These are phyloP conservation scores for Drosophila kohkoa DNA, from an alignment of 1,140 invertebrate genomes.

Conservation along the genomic window DNA sequence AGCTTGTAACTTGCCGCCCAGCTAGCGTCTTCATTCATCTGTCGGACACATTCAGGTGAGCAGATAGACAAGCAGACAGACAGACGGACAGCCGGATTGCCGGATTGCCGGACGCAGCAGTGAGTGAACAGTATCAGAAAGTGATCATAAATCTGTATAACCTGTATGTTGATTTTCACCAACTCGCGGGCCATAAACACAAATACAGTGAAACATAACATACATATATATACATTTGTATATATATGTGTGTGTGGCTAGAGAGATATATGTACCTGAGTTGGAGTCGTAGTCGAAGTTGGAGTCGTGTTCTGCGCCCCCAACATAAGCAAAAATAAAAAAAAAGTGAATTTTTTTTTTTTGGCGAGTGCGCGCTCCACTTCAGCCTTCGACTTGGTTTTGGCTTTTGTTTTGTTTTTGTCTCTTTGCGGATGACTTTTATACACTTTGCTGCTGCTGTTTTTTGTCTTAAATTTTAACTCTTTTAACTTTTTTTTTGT, in stretches of 20 bases:
- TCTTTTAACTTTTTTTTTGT: slow-evolving; percentile 27
- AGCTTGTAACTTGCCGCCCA: background rate
- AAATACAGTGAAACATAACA: background rate
- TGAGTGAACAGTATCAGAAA: slow-evolving; percentile 63
- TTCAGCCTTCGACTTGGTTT: slow-evolving; percentile 46
- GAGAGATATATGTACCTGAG: slow-evolving; percentile 16
- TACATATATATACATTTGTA: background rate
- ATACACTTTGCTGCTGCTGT: slow-evolving; percentile 33
- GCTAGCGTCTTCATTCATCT: background rate
- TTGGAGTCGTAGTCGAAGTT: slow-evolving; percentile 9
- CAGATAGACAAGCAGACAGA: background rate
- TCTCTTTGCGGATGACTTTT: slow-evolving; percentile 33
- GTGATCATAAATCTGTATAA: slow-evolving; percentile 78
- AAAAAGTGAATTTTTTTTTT: slow-evolving; percentile 67
- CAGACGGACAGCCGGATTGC: slow-evolving; percentile 7
- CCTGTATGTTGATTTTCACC: slow-evolving; percentile 76
- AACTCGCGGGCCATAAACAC: slow-evolving; percentile 35
- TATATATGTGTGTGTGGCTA: slow-evolving; percentile 3
- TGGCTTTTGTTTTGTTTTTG: slow-evolving; percentile 31
- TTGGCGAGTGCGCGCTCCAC: slow-evolving; percentile 43
- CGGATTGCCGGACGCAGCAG: slow-evolving; percentile 31
- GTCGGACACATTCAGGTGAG: slow-evolving; percentile 4
- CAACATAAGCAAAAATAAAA: slow-evolving; percentile 13
- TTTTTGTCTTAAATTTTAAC: slow-evolving; percentile 37
- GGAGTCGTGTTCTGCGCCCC: slow-evolving; percentile 37